A percentile compares a stretch with the other conserved stretches of the same genome.
phyloP scores from a whole-genome alignment of 2,888 invertebrate genomes.

The Priocnemis perturbator region DNA sequence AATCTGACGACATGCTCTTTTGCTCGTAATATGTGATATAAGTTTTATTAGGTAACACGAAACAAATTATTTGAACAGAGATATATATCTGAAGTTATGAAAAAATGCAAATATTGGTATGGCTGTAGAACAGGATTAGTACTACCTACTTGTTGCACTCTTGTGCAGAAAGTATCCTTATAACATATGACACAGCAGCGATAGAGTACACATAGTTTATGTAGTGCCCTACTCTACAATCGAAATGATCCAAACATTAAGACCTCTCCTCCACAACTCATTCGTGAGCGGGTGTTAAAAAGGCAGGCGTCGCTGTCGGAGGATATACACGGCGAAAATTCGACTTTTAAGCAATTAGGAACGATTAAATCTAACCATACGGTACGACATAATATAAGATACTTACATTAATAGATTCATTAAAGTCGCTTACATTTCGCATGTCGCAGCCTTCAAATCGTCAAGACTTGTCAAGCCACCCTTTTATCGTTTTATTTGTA shows the following conservation, averaged over 20 bases:
- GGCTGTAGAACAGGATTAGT: constrained; percentile 42
- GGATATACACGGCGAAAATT: too few species aligned
- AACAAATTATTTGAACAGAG: constrained; percentile 35
- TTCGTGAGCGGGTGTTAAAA: too few species aligned
- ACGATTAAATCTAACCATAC: not conserved
- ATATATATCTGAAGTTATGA: constrained; percentile 46
- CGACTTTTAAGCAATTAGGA: too few species aligned
- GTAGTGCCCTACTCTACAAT: constrained; percentile 56
- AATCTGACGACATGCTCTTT: not conserved
- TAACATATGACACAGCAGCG: constrained; percentile 48
- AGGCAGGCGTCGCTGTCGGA: too few species aligned
- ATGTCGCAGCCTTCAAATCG: not conserved
- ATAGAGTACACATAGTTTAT: constrained; percentile 51
- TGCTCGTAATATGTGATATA: constrained; percentile 25
- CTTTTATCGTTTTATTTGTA: too few species aligned
- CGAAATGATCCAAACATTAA: constrained; percentile 58
- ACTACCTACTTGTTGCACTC: constrained; percentile 34
- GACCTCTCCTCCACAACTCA: constrained; percentile 16
- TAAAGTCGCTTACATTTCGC: constrained; percentile 9
- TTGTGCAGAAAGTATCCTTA: constrained; percentile 46
- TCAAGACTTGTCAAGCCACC: too few species aligned
- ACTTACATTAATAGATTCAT: not conserved
- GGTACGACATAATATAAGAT: not conserved
- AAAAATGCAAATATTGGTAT: constrained; percentile 48
- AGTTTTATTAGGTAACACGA: constrained; percentile 52